These are phyloP conservation scores for Erebia aethiops DNA, from an alignment of 2,888 invertebrate species.

Conservation along the genomic window DNA sequence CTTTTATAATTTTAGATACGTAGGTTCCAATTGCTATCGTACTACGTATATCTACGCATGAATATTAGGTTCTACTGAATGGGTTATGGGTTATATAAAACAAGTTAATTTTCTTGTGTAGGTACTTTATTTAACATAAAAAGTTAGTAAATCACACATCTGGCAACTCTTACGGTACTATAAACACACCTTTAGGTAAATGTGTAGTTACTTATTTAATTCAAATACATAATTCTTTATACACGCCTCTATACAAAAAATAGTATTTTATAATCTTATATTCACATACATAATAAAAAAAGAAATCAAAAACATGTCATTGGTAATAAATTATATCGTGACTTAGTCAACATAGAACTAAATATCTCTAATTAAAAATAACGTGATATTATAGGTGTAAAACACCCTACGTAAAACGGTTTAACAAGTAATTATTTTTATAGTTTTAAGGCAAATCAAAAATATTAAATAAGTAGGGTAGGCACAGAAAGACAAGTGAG, in stretches of 20 bases:
- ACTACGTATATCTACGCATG: too few relatives aligned
- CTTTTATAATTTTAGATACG: too few relatives aligned
- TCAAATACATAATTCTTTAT: conserved; percentile 69
- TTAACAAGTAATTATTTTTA: conserved; percentile 42
- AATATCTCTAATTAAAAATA: conserved; percentile 49
- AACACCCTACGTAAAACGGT: conserved; percentile 34
- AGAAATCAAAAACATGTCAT: conserved; percentile 80
- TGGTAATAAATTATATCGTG: conserved; percentile 83
- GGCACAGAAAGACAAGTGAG: conserved; percentile 61
- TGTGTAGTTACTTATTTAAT: conserved; percentile 56
- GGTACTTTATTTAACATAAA: conserved; percentile 36
- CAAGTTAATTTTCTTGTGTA: conserved; percentile 22
- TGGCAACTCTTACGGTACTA: conserved; percentile 64
- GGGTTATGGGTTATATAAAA: not conserved
- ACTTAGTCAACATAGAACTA: conserved; percentile 78
- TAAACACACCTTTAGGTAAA: conserved; percentile 55
- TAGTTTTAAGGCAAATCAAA: conserved; percentile 46
- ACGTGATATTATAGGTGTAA: conserved; percentile 34
- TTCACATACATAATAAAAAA: conserved; percentile 58
- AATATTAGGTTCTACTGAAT: too few relatives aligned
- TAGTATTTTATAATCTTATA: conserved; percentile 33
- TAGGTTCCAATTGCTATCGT: too few relatives aligned
- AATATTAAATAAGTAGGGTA: conserved; percentile 48
- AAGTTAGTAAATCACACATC: conserved; percentile 76
- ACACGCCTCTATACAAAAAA: conserved; percentile 70